Evolutionary conservation across 2,113 vertebrate species (phyloP).

Genomic region (Ceratotherium simum): DNA sequence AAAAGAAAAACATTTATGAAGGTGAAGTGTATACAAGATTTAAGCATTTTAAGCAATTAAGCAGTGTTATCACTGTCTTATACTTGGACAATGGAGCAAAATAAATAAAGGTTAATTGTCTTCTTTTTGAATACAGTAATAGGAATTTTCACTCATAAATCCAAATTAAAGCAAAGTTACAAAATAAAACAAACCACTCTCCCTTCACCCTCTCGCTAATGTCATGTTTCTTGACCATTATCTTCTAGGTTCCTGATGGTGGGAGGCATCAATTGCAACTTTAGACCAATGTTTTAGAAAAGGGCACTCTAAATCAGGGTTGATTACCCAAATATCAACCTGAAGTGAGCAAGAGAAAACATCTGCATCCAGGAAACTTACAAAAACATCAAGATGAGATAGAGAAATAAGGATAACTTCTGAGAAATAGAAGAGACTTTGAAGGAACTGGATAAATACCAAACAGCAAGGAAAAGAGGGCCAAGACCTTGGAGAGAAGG

Average conservation of each 20-base stretch:
- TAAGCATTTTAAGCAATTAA: background rate
- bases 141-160: background rate
- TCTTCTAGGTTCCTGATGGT: background rate
- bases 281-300: background rate
- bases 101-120: background rate
- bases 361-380: background rate
- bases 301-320: background rate
- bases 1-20: background rate
- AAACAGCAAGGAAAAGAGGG: background rate
- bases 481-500: background rate
- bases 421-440: background rate
- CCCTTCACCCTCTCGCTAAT: background rate
- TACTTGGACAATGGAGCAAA: background rate
- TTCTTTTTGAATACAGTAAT: background rate
- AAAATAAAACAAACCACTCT: background rate
- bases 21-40: background rate
- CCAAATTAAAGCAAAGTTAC: background rate
- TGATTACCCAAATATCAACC: background rate
- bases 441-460: background rate
- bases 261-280: background rate
- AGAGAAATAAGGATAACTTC: background rate
- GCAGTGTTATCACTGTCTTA: background rate
- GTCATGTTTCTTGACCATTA: background rate
- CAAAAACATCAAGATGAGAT: background rate
- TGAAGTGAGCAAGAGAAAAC: background rate